Evolutionary conservation across 1,140 invertebrate genomes (phyloP), one percentile per base, ranked within the genome.

Genomic region (Cydia strobilella): DNA sequence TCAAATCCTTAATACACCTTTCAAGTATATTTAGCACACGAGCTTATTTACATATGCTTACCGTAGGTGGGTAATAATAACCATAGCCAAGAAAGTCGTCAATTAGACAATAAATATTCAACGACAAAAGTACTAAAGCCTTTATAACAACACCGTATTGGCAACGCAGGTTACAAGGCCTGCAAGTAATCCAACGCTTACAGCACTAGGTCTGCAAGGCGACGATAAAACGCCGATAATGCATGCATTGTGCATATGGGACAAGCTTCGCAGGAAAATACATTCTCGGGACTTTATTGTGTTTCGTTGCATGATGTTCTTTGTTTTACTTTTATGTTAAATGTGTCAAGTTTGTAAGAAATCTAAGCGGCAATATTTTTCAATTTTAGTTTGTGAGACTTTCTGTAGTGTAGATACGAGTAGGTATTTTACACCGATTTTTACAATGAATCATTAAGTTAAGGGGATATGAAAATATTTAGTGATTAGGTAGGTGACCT

Each of bases 191-290:
- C 54, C 20, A 3, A 20, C 54, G 54, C 54, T 59, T 59, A 59
- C 51, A 9, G 51, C 51, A 9, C 54, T 59, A 59, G 54, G 51
- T 18, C 51, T 23, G 54, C 7, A 59, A 59, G 54, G 54, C 54
- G 54, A 59, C 54, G 54, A 59, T 59, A 59, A 23, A 59, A 59
- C 18, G 54, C 54, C 54, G 54, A 59, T 59, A 59, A 59, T 59
- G 54, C 54, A 59, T 23, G 48, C 48, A 59, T 59, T 59, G 54
- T 59, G 54, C 54, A 59, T 59, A 9, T 59, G 18, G 54, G 18
- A 59, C 54, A 23, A 20, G 54, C 15, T 54, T 54, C 4, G 15
- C 18, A 23, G 54, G 20, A 23, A 59, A 23, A 59, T 59, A 59
- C 54, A n/a, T 59, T 59, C 54, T 59, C 10, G 51, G 15, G 7